Evolutionary conservation across 2,797 vertebrate genomes (phyloP).

Genomic region (Argyrosomus regius): DNA sequence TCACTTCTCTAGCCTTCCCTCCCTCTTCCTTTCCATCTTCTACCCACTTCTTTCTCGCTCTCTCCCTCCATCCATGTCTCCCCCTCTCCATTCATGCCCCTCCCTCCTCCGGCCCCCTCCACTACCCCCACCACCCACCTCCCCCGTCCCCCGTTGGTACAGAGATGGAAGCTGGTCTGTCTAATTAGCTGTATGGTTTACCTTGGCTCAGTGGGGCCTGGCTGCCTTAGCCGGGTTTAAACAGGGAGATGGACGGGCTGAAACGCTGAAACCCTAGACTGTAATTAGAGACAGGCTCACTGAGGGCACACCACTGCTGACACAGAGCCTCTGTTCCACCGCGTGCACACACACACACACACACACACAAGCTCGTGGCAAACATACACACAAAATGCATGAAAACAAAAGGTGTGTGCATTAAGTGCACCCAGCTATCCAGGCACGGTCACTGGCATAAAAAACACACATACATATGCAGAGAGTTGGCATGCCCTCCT

Average conservation of each 20-base stretch:
- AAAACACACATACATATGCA: conserved; percentile 43
- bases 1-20: not conserved
- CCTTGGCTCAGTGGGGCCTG: conserved; percentile 85
- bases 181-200: conserved; percentile 87
- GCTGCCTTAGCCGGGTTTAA: conserved; percentile 82
- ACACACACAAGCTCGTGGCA: conserved; percentile 41
- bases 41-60: conserved; percentile 27
- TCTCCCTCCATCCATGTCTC: conserved; percentile 35
- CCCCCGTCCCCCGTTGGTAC: conserved; percentile 66
- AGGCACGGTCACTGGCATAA: conserved; percentile 50
- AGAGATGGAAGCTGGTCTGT: conserved; percentile 82
- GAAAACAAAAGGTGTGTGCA: conserved; percentile 75
- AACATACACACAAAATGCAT: conserved; percentile 61
- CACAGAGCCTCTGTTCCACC: conserved; percentile 81
- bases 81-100: conserved; percentile 52
- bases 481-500: conserved; percentile 31
- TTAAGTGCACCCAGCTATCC: conserved; percentile 63
- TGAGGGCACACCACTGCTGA: conserved; percentile 84
- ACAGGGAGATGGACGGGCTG: conserved; percentile 84
- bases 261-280: conserved; percentile 84
- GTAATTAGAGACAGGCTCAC: conserved; percentile 85
- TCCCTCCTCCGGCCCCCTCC: conserved; percentile 27
- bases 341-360: conserved; percentile 18
- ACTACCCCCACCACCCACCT: conserved; percentile 23
- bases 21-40: conserved; percentile 10